Base-by-base conservation (phyloP, 2,797 vertebrate species). In the Gallinago solitaria region DNA sequence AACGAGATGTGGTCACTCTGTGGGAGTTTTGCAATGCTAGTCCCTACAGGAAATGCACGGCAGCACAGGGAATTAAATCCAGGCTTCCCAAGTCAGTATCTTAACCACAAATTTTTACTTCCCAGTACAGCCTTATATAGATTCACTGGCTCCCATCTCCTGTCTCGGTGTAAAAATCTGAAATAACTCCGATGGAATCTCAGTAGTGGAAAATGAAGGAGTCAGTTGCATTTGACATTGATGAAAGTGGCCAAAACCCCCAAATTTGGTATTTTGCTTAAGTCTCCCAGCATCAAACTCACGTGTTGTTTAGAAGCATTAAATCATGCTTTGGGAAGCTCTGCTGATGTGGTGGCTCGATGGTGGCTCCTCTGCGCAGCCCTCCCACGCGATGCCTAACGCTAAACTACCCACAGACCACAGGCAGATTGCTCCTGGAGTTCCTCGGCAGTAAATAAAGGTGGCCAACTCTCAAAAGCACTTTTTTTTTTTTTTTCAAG, bases 151-250 rank as follows among this genome's bases (percentile, higher is more conserved):
- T 56, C 61, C 1, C 43, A 73, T 41, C 15, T 35, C 43, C 71
- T 13, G 24, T 69, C 39, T 64, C 41, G 7, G 64, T 11, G 18
- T 32, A 50, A 32, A 77, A 68, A 77, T n/a, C 51, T 64, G 63
- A 45, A 80, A 24, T 25, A 64, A 45, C 18, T 41, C 50, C 11
- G 18, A 19, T 3, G 45, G 24, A 53, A 23, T 37, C n/a, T 47
- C 30, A 33, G 50, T 3, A 59, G 54, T 2, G 32, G 75, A 61
- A 56, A 16, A 32, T 39, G 33, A 2, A 54, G 43, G 65, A 69
- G 24, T 48, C 12, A 14, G 50, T 20, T 51, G n/a, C 24, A 33
- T 48, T 43, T 2, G 1, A 30, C 13, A 18, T 1, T 1, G 9
- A 48, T 56, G 37, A 9, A 63, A 81, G 37, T 0, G 4, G 35